Percentiles rank a stretch among this genome's conserved stretches.
Evolutionary conservation across 2,888 invertebrate genomes (phyloP).

Genomic region (Cyclophora albipunctata): DNA sequence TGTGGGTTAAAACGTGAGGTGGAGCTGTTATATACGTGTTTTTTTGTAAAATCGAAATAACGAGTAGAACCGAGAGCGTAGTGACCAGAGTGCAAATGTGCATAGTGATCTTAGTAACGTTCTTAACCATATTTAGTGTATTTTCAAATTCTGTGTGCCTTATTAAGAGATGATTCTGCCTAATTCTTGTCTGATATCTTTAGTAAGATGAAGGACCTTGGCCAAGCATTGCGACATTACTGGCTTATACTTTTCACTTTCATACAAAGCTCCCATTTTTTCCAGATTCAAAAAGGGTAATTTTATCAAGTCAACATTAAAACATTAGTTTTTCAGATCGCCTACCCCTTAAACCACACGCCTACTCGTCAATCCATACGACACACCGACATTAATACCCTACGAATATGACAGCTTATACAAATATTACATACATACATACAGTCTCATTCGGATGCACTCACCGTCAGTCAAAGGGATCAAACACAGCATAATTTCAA

Average conservation of each 20-base stretch:
- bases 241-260: background rate
- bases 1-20: constrained; percentile 8
- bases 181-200: too few species aligned
- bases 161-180: too few species aligned
- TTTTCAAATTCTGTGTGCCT: too few species aligned
- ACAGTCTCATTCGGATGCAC: too few species aligned
- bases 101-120: too few species aligned
- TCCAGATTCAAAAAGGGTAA: too few species aligned
- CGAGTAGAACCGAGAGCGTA: too few species aligned
- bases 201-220: too few species aligned
- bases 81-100: too few species aligned
- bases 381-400: constrained; percentile 25
- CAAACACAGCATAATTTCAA: background rate
- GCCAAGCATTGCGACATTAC: background rate
- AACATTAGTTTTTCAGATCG: background rate
- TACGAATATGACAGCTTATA: constrained; percentile 33
- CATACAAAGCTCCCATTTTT: background rate
- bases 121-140: too few species aligned
- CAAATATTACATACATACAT: constrained; percentile 6
- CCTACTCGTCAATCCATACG: background rate
- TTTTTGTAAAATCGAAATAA: too few species aligned
- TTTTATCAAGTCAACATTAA: too few species aligned
- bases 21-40: background rate
- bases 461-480: background rate
- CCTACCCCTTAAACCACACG: constrained; percentile 10